phyloP scores from a whole-genome alignment of 2,888 invertebrate genomes.

The Ryuthela nishihirai region DNA sequence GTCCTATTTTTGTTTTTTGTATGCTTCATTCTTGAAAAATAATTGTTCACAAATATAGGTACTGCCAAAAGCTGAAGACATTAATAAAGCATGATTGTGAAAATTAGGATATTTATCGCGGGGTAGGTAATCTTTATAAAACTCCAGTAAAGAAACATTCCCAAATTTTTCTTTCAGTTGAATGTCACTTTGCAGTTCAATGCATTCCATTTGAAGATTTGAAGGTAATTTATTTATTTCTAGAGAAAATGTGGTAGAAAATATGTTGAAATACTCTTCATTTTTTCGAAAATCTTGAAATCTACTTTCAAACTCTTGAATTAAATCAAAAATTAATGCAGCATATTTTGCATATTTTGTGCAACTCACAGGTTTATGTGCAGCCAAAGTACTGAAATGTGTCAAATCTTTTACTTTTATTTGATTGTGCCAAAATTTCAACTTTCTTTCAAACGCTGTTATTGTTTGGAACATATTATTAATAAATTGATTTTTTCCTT shows the following conservation, averaged over 20 bases:
- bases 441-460: neutral
- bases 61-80: slow-evolving; percentile 2
- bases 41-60: slow-evolving; percentile 7
- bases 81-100: slow-evolving; percentile 5
- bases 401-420: neutral
- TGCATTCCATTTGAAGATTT: slow-evolving; percentile 6
- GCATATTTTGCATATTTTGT: too few species aligned
- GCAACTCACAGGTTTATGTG: neutral
- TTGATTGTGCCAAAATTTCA: neutral
- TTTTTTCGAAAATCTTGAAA: slow-evolving; percentile 2
- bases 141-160: neutral
- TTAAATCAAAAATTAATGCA: neutral
- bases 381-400: neutral
- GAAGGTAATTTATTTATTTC: slow-evolving; percentile 1
- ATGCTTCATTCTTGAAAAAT: slow-evolving; percentile 12
- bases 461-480: too few species aligned
- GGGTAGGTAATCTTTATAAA: too few species aligned
- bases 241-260: neutral
- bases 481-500: slow-evolving; percentile 1
- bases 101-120: too few species aligned
- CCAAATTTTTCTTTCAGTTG: slow-evolving; percentile 1
- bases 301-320: neutral
- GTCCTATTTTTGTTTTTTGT: slow-evolving; percentile 1
- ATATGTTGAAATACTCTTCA: neutral
- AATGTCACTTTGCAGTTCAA: slow-evolving; percentile 1